Base-by-base conservation (phyloP, 2,888 invertebrate species). In the Erebia palarica region DNA sequence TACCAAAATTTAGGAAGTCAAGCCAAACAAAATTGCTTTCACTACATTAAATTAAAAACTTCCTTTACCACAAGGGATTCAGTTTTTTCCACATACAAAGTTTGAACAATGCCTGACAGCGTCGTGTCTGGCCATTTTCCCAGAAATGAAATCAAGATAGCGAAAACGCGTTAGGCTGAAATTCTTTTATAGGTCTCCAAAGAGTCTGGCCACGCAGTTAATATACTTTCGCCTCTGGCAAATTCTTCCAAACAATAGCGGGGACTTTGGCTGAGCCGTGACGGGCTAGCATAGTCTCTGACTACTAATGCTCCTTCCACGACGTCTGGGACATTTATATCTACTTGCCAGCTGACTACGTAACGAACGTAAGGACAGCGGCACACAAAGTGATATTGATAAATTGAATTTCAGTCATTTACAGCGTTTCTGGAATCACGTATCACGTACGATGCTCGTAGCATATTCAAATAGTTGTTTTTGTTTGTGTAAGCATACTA, bases 271-370 rank as follows among this genome's bases (percentile, higher is more conserved):
- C 77, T 74, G 77, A 71, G 59, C 75, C 78, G 76, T 82, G 83
- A 83, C 82, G 78, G 79, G 69, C 71, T 75, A 74, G 79, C 77
- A 76, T 79, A 78, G 81, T 80, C 78, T 77, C 77, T 73, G 84
- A 84, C 85, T 87, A 83, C 86, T 86, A 86, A 88, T 86, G 84
- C 80, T 70, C 74, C 77, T 80, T 80, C 78, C 78, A 79, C 77
- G 81, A 80, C 81, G 76, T 78, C 79, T 78, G 78, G 77, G 83
- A 86, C 86, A 81, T 85, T 86, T 85, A 86, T 87, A 88, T 86
- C 83, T 81, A 78, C 80, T 76, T 76, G 76, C 78, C 78, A 78
- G 75, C 68, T 75, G 80, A 83, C 84, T 84, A 79, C 80, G 77
- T 81, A 84, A 84, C 79, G 78, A 81, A 73, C 75, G 77, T 82